Conservation (phyloP, 2,888 invertebrate species). For the Tiliacea citrago region DNA sequence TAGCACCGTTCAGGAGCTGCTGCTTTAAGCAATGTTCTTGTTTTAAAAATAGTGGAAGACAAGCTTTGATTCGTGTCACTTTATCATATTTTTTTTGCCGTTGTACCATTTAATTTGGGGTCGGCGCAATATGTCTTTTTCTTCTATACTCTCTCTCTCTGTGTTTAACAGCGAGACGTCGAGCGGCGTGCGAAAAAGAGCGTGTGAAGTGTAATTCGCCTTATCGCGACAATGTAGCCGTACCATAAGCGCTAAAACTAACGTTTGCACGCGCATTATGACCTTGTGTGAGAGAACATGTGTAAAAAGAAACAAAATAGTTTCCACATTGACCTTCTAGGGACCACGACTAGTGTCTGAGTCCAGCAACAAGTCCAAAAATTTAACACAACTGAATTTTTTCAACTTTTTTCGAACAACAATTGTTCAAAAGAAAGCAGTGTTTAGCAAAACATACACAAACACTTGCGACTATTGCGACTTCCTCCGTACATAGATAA, state of each 20-base stretch:
- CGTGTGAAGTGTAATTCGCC: too few relatives aligned
- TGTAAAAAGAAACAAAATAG: not conserved
- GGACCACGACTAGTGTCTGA: not conserved
- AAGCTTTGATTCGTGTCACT: not conserved
- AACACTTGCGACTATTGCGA: too few relatives aligned
- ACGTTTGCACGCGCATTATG: not conserved
- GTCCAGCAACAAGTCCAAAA: not conserved
- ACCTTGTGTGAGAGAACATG: not conserved
- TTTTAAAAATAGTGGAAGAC: not conserved
- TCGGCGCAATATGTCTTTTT: too few relatives aligned
- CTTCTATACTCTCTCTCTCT: too few relatives aligned
- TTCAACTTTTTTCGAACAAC: not conserved
- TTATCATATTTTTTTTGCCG: too few relatives aligned
- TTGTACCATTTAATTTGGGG: too few relatives aligned
- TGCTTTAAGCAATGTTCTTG: not conserved
- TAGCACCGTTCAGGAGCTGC: constrained; percentile 24
- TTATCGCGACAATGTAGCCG: too few relatives aligned
- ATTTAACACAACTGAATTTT: not conserved
- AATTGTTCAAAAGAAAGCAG: not conserved
- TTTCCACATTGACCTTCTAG: not conserved
- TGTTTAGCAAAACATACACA: not conserved
- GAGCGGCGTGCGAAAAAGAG: too few relatives aligned
- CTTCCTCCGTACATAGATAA: not conserved
- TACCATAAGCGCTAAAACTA: not conserved
- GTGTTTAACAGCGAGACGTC: too few relatives aligned